These are phyloP conservation scores for Lordiphosa collinella DNA, from an alignment of 1,140 invertebrate genomes.

Conservation along the genomic window DNA sequence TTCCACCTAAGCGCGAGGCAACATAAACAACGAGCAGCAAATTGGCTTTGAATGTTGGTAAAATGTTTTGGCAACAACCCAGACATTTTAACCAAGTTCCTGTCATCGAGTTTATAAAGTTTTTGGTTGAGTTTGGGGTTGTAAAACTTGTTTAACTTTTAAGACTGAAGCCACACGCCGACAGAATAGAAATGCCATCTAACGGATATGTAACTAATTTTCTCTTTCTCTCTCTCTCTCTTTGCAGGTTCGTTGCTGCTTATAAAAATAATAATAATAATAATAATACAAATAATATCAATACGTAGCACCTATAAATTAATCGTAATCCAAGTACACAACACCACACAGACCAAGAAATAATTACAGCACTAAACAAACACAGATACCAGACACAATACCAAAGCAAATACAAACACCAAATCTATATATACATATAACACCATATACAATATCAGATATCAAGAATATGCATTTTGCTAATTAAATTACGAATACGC, in stretches of 20 bases:
- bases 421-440: constrained; percentile 10
- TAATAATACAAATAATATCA: constrained; percentile 35
- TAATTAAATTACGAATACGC: constrained; percentile 70
- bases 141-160: no score
- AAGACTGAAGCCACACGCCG: no score
- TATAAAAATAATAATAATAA: constrained; percentile 47
- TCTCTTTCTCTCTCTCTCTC: neutral
- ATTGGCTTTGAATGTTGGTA: constrained; percentile 43
- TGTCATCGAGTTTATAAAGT: constrained; percentile 21
- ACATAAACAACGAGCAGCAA: constrained; percentile 5
- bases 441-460: constrained; percentile 50
- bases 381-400: constrained; percentile 16
- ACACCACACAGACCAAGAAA: constrained; percentile 41
- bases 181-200: neutral
- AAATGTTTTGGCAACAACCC: constrained; percentile 16
- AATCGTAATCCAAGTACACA: constrained; percentile 27
- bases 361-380: constrained; percentile 40
- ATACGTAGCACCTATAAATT: constrained; percentile 27
- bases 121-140: constrained; percentile 20
- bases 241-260: constrained; percentile 63
- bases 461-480: constrained; percentile 54
- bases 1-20: neutral
- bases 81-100: constrained; percentile 16
- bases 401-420: constrained; percentile 26
- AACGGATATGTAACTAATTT: neutral